These are phyloP conservation scores for Andrena hattorfiana DNA, from an alignment of 2,888 invertebrate genomes.

Conservation along the genomic window DNA sequence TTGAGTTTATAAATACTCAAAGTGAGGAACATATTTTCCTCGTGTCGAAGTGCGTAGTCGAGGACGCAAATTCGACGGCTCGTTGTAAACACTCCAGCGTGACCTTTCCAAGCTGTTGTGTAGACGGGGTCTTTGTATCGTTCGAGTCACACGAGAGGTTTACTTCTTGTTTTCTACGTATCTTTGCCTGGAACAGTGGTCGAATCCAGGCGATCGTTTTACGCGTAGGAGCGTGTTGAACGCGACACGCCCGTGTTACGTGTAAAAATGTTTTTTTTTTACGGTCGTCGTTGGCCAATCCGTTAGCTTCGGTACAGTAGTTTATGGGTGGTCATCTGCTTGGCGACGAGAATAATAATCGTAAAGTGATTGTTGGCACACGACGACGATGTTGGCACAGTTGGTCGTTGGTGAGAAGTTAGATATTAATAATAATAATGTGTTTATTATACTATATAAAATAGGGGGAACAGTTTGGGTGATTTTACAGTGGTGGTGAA, in stretches of 20 bases:
- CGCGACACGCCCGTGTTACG: conserved; percentile 46
- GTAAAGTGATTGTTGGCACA: conserved; percentile 15
- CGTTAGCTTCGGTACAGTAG: conserved; percentile 46
- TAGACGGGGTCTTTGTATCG: conserved; percentile 5
- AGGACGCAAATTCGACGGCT: not conserved
- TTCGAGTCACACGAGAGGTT: not conserved
- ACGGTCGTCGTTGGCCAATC: conserved; percentile 26
- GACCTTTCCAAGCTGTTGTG: not conserved
- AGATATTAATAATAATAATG: too few species aligned
- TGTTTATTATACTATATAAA: too few species aligned
- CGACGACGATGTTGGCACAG: not conserved
- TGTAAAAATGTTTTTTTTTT: conserved; percentile 52
- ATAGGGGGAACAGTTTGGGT: too few species aligned
- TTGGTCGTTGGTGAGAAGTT: not conserved
- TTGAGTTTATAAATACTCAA: not conserved
- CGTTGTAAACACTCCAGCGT: conserved; percentile 13
- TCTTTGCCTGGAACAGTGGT: not conserved
- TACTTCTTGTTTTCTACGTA: not conserved
- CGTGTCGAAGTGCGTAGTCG: not conserved
- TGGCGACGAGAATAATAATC: conserved; percentile 56
- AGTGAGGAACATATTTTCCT: conserved; percentile 4
- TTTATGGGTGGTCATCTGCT: conserved; percentile 27
- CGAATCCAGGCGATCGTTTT: not conserved
- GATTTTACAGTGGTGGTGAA: too few species aligned
- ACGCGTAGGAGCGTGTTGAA: not conserved